These are phyloP conservation scores for Myiotriccus ornatus DNA, from an alignment of 2,797 vertebrate genomes.

Conservation along the genomic window DNA sequence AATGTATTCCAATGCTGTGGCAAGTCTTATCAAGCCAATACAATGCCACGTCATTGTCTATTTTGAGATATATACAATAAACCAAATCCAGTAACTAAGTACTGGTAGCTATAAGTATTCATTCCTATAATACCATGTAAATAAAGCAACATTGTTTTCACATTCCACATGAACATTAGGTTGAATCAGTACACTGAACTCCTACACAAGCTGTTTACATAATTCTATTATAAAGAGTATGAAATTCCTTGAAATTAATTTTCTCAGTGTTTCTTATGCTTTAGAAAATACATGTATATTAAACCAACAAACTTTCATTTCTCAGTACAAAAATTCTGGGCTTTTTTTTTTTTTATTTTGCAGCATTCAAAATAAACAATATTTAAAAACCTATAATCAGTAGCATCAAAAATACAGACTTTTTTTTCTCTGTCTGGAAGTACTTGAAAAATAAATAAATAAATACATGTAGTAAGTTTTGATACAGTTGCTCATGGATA, in stretches of 20 bases:
- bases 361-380: neutral
- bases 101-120: neutral
- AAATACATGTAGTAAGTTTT: neutral
- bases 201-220: neutral
- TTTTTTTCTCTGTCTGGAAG: neutral
- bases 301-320: neutral
- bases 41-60: neutral
- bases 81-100: neutral
- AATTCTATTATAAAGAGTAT: neutral
- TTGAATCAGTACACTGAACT: neutral
- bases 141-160: neutral
- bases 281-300: neutral
- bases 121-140: neutral
- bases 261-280: neutral
- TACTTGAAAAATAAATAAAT: neutral
- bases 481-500: neutral
- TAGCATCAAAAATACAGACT: neutral
- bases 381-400: neutral
- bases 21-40: neutral
- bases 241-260: neutral
- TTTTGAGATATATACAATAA: neutral
- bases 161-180: neutral
- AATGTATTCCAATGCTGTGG: neutral
- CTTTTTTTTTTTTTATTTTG: neutral
- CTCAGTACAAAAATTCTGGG: neutral